Evolutionary conservation across 2,797 vertebrate genomes (phyloP).

Genomic region (Rhynchotus rufescens): DNA sequence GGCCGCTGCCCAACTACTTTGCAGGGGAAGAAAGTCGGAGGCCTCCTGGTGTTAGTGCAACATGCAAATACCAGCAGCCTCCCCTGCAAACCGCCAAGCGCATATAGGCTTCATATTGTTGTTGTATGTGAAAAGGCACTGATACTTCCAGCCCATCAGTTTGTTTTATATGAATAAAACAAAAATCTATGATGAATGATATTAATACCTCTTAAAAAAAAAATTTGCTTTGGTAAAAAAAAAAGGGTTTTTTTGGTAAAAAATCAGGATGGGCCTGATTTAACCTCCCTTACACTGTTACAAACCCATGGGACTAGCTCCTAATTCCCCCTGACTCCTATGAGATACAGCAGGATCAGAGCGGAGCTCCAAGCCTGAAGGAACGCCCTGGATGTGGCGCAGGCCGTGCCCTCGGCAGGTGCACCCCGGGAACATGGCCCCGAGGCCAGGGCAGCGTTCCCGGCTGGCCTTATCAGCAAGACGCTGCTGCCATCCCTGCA

Average conservation of each 20-base stretch:
- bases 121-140: not conserved
- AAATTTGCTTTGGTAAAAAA: not conserved
- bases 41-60: not conserved
- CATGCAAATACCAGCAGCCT: not conserved
- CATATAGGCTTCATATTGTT: not conserved
- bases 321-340: not conserved
- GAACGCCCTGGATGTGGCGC: not conserved
- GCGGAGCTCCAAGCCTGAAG: not conserved
- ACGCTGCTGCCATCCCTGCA: not conserved
- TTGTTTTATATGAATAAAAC: not conserved
- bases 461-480: not conserved
- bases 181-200: not conserved
- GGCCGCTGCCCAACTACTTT: not conserved
- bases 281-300: not conserved
- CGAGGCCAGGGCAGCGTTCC: not conserved
- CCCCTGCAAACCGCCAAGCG: not conserved
- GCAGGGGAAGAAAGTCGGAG: not conserved
- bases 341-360: not conserved
- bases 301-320: not conserved
- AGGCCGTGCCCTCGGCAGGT: not conserved
- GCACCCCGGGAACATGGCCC: not conserved
- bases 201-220: not conserved
- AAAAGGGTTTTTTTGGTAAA: not conserved
- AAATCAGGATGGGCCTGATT: not conserved
- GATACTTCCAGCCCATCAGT: not conserved